phyloP scores from a whole-genome alignment of 2,888 invertebrate genomes.

The Trichopoda pennipes region DNA sequence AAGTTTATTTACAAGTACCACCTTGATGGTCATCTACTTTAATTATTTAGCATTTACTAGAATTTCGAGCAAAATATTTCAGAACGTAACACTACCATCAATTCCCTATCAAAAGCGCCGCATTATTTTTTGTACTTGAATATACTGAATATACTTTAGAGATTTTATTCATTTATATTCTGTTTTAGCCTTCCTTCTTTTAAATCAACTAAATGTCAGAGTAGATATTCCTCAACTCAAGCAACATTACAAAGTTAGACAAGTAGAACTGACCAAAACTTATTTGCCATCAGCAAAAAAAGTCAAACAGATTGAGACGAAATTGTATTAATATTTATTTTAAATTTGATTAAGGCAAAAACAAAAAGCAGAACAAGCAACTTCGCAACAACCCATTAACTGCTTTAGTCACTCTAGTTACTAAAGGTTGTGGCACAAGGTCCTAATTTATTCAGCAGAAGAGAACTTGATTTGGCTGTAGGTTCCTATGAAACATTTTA shows the following conservation, averaged over 20 bases:
- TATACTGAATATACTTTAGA: not conserved
- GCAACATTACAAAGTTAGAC: not conserved
- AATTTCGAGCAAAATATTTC: too few species aligned
- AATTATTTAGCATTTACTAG: too few species aligned
- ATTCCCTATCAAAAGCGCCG: too few species aligned
- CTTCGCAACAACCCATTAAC: not conserved
- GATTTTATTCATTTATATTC: slow-evolving; percentile 13
- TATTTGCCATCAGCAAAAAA: slow-evolving; percentile 1
- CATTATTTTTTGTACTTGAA: too few species aligned
- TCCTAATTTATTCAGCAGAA: not conserved
- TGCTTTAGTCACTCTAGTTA: not conserved
- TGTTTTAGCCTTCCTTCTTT: too few species aligned
- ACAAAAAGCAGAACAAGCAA: not conserved
- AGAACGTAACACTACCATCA: too few species aligned
- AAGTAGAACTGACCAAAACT: slow-evolving; percentile 7
- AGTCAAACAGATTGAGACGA: not conserved
- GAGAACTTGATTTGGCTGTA: not conserved
- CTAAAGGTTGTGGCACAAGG: not conserved
- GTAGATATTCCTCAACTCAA: not conserved
- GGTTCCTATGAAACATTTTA: slow-evolving; percentile 23
- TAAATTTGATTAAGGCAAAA: slow-evolving; percentile 47
- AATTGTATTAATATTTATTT: slow-evolving; percentile 55
- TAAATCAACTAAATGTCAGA: slow-evolving; percentile 18
- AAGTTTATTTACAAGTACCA: too few species aligned
- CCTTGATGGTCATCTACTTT: too few species aligned